Base-by-base conservation (phyloP, 2,888 invertebrate species). In the Camponotus fellah region DNA sequence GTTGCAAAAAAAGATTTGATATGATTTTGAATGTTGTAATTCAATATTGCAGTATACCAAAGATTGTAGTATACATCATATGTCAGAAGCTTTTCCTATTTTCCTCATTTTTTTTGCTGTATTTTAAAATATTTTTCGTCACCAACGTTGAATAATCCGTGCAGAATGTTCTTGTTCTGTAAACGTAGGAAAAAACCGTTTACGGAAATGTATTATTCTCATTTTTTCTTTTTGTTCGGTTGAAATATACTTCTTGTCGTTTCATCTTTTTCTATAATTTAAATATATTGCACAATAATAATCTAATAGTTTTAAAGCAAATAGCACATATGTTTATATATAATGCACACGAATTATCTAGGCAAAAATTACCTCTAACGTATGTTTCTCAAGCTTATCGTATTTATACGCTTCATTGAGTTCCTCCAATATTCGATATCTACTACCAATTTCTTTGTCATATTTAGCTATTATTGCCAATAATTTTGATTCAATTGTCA, bases 371-470 rank as follows among this genome's bases (percentile, higher is more conserved):
- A 79, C 79, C 34, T 79, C 58, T 10, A 46, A 46, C 0, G 34
- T 17, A 14, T 53, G 12, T 58, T 34, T 69, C 43, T 46, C 34
- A 1, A 34, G 21, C 3, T 69, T 46, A 3, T 79, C 21, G 2
- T 46, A 17, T 46, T 58, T 14, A 21, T 79, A 69, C 21, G 6
- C 2, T 69, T 79, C 6, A 46, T 0, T 6, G 14, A 79, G 58
- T n/a, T 58, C 21, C 34, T 79, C 21, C 3, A 79, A 14, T 21
- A 14, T 69, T 60, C 14, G 40, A 69, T 21, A 58, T 46, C 43
- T 79, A 21, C 4, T 60, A 1, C 69, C 79, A 60, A 79, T 79
- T 60, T 79, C 79, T 58, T 21, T 34, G 34, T 79, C 69, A 17
- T 79, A 79, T 21, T 58, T 69, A 8, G 10, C 14, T 1, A 69